Percentiles rank a stretch among this genome's conserved stretches.
Evolutionary conservation across 2,113 vertebrate species (phyloP).

Genomic region (Megalops atlanticus): DNA sequence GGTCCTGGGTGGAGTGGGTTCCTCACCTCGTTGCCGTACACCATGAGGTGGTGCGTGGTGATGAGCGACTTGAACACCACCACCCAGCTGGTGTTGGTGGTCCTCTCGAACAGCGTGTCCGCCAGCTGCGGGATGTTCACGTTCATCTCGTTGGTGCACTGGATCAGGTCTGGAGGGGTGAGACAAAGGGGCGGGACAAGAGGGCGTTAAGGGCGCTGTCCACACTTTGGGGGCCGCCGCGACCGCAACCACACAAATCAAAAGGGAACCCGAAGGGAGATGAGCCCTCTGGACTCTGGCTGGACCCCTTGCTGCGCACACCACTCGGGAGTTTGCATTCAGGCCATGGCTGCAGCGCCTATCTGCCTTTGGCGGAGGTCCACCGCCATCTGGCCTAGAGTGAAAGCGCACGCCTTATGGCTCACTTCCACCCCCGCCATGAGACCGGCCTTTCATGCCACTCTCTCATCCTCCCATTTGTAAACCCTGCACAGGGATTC

Average conservation of each 20-base stretch:
- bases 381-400: slow-evolving; percentile 43
- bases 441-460: slow-evolving; percentile 31
- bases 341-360: neutral
- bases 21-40: slow-evolving; percentile 89
- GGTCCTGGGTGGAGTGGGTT: neutral
- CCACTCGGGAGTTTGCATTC: slow-evolving; percentile 1
- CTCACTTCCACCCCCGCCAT: slow-evolving; percentile 25
- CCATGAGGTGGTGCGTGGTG: slow-evolving; percentile 89
- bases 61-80: slow-evolving; percentile 91
- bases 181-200: neutral
- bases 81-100: slow-evolving; percentile 90
- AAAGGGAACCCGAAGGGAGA: neutral
- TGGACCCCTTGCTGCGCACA: neutral
- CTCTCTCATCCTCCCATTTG: slow-evolving; percentile 26
- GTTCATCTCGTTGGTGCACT: slow-evolving; percentile 92
- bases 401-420: slow-evolving; percentile 40
- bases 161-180: slow-evolving; percentile 81
- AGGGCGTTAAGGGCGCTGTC: neutral
- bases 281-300: neutral
- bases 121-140: slow-evolving; percentile 91
- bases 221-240: neutral
- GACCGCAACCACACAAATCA: neutral
- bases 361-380: slow-evolving; percentile 30
- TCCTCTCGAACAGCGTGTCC: slow-evolving; percentile 89
- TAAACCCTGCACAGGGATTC: slow-evolving; percentile 26